A percentile compares a stretch with the other conserved stretches of the same genome.
Conservation (phyloP, 2,888 invertebrate species). For the Parnassius orleans region DNA sequence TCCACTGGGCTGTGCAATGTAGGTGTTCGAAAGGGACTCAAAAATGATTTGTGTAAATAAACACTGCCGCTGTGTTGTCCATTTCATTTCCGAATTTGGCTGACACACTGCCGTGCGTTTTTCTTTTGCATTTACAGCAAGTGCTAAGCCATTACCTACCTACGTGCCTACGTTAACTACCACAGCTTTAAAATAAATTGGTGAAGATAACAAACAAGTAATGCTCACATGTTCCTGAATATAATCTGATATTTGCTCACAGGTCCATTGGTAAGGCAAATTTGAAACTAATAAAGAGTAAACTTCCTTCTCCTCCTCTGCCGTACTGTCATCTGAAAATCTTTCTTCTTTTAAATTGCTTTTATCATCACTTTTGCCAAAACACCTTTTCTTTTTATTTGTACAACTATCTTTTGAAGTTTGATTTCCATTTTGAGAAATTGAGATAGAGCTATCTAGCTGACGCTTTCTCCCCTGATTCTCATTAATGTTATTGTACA, state of each 20-base stretch:
- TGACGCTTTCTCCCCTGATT: background rate
- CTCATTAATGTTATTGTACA: background rate
- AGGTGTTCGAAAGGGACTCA: no score
- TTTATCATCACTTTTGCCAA: background rate
- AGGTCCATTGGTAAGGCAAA: slow-evolving; percentile 38
- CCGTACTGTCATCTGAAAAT: slow-evolving; percentile 1
- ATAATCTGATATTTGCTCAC: slow-evolving; percentile 40
- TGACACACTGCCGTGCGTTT: no score
- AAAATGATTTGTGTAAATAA: no score
- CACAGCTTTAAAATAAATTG: no score
- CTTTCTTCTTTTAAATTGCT: slow-evolving; percentile 1
- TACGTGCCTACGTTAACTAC: no score
- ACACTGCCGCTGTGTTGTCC: no score
- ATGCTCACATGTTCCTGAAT: slow-evolving; percentile 41
- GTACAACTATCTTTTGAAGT: background rate
- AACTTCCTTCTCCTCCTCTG: slow-evolving; percentile 12
- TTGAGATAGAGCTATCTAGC: background rate
- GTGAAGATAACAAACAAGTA: background rate
- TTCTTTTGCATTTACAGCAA: no score
- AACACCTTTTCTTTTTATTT: slow-evolving; percentile 4
- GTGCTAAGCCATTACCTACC: no score
- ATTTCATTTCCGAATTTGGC: no score
- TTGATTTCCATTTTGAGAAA: background rate
- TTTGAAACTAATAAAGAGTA: slow-evolving; percentile 36
- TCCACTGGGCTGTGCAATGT: no score